phyloP scores from a whole-genome alignment of 2,888 invertebrate species.

The Amblyjoppa fuscipennis region DNA sequence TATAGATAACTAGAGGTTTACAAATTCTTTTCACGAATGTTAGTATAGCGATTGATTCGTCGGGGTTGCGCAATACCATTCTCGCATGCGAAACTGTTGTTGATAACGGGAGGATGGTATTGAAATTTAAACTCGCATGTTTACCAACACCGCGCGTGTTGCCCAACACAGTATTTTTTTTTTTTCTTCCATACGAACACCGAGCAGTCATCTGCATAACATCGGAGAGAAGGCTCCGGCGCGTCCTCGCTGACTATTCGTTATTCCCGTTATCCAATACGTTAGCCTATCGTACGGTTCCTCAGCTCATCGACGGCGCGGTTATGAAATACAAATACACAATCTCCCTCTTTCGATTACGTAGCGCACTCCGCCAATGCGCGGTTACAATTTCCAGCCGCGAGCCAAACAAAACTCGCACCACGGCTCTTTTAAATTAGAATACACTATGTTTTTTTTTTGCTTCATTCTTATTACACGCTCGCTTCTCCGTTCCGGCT shows the following conservation, averaged over 20 bases:
- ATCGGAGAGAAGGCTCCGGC: background rate
- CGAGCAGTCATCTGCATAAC: background rate
- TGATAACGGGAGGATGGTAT: constrained; percentile 26
- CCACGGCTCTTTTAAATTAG: background rate
- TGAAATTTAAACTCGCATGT: constrained; percentile 48
- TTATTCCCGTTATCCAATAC: constrained; percentile 4
- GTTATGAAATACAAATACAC: constrained; percentile 7
- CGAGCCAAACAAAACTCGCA: background rate
- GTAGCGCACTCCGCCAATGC: background rate
- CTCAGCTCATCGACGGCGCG: constrained; percentile 2
- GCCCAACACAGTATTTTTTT: constrained; percentile 25
- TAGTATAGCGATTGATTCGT: too few relatives aligned
- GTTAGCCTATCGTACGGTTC: background rate
- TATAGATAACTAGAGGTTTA: too few relatives aligned
- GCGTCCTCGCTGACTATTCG: background rate
- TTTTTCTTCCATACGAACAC: background rate
- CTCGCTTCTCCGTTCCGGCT: background rate
- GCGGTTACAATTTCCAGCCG: background rate
- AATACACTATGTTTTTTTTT: background rate
- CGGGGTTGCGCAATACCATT: too few relatives aligned
- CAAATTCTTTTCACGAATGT: too few relatives aligned
- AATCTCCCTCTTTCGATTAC: constrained; percentile 8
- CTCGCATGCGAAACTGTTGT: background rate
- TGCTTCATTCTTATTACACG: background rate
- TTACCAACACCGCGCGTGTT: constrained; percentile 49